Evolutionary conservation across 1,140 invertebrate genomes (phyloP).

Genomic region (Macrobrachium rosenbergii): DNA sequence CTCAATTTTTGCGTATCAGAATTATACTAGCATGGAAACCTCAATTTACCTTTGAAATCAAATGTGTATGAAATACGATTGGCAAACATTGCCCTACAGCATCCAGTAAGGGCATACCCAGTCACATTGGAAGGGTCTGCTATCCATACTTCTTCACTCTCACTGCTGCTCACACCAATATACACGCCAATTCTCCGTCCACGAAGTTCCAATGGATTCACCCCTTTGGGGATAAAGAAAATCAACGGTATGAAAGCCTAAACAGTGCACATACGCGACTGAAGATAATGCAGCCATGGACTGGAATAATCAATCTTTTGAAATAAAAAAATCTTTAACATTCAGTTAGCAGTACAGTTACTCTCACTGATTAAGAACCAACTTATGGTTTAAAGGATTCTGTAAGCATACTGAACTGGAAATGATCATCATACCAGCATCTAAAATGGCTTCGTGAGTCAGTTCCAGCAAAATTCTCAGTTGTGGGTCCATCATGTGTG

Average conservation of each 20-base stretch:
- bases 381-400: too few relatives aligned
- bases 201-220: conserved; percentile 50
- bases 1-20: too few relatives aligned
- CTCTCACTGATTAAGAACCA: too few relatives aligned
- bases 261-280: too few relatives aligned
- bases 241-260: too few relatives aligned
- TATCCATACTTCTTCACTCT: conserved; percentile 87
- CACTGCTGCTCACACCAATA: conserved; percentile 74
- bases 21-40: background rate
- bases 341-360: too few relatives aligned
- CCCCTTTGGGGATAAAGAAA: background rate
- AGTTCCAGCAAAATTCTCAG: conserved; percentile 90
- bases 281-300: too few relatives aligned
- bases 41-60: conserved; percentile 80
- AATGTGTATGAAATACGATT: conserved; percentile 97
- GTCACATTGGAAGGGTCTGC: conserved; percentile 82
- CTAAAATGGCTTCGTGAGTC: conserved; percentile 95
- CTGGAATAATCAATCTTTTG: too few relatives aligned
- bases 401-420: too few relatives aligned
- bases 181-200: conserved; percentile 56
- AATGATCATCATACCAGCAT: conserved; percentile 79
- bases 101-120: conserved; percentile 94
- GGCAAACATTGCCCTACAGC: conserved; percentile 93
- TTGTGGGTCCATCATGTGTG: conserved; percentile 96
- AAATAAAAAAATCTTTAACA: too few relatives aligned